Percentiles rank a stretch among this genome's conserved stretches.
Evolutionary conservation across 2,113 vertebrate species (phyloP).

Genomic region (Misgurnus mizolepis): DNA sequence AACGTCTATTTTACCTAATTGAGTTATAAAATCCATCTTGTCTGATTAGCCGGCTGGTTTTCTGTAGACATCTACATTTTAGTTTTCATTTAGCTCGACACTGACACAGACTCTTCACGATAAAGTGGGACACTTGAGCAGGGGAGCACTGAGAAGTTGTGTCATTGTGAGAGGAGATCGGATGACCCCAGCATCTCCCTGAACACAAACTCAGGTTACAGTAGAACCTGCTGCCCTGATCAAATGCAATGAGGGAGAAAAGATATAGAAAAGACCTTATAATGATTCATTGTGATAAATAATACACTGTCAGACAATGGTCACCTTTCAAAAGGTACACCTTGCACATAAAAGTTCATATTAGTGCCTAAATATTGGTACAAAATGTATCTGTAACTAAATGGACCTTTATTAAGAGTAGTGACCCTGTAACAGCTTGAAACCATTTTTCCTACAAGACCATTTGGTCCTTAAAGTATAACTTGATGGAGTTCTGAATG

Average conservation of each 20-base stretch:
- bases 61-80: background rate
- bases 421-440: too few relatives aligned
- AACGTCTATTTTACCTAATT: background rate
- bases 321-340: too few relatives aligned
- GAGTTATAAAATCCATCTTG: slow-evolving; percentile 8
- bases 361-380: too few relatives aligned
- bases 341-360: too few relatives aligned
- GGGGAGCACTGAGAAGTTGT: slow-evolving; percentile 51
- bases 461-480: too few relatives aligned
- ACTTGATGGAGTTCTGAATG: too few relatives aligned
- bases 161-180: slow-evolving; percentile 59
- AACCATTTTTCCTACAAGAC: too few relatives aligned
- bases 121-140: slow-evolving; percentile 69
- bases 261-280: background rate
- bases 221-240: slow-evolving; percentile 25
- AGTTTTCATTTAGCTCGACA: background rate
- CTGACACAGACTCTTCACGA: background rate
- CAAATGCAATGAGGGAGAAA: slow-evolving; percentile 9
- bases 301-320: too few relatives aligned
- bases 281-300: background rate
- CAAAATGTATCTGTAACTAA: too few relatives aligned
- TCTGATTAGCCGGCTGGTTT: slow-evolving; percentile 41
- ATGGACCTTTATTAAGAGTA: too few relatives aligned
- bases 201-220: slow-evolving; percentile 63
- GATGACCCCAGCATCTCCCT: slow-evolving; percentile 60